These are phyloP conservation scores for Monodelphis domestica DNA, from an alignment of 2,797 vertebrate genomes.

Conservation along the genomic window DNA sequence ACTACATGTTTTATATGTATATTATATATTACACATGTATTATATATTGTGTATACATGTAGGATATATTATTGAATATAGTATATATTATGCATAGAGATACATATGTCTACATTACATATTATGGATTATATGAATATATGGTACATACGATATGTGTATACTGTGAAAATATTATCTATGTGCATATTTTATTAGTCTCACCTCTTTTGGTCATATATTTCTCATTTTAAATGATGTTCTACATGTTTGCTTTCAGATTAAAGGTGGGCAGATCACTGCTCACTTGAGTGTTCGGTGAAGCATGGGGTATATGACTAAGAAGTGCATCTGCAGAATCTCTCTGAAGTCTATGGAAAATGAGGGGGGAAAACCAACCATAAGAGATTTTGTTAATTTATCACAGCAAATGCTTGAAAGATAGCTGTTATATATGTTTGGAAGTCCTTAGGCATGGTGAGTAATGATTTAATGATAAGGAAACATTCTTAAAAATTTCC, in stretches of 20 bases:
- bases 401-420: constrained; percentile 47
- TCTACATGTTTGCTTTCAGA: background rate
- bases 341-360: constrained; percentile 11
- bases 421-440: constrained; percentile 59
- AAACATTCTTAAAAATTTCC: constrained; percentile 43
- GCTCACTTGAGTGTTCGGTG: background rate
- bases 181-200: background rate
- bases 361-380: constrained; percentile 39
- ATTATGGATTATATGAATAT: too few relatives aligned
- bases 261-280: background rate
- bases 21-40: too few relatives aligned
- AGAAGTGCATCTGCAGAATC: background rate
- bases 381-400: constrained; percentile 56
- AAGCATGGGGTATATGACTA: background rate
- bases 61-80: too few relatives aligned
- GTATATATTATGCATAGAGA: too few relatives aligned
- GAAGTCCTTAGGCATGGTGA: constrained; percentile 24
- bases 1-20: too few relatives aligned
- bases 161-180: too few relatives aligned
- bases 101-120: too few relatives aligned
- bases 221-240: background rate
- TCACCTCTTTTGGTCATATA: background rate
- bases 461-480: constrained; percentile 61
- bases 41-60: too few relatives aligned
- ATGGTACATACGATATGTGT: too few relatives aligned